Evolutionary conservation across 2,113 vertebrate species (phyloP), one percentile per base, ranked within the genome.

Genomic region (Hiodon alosoides): DNA sequence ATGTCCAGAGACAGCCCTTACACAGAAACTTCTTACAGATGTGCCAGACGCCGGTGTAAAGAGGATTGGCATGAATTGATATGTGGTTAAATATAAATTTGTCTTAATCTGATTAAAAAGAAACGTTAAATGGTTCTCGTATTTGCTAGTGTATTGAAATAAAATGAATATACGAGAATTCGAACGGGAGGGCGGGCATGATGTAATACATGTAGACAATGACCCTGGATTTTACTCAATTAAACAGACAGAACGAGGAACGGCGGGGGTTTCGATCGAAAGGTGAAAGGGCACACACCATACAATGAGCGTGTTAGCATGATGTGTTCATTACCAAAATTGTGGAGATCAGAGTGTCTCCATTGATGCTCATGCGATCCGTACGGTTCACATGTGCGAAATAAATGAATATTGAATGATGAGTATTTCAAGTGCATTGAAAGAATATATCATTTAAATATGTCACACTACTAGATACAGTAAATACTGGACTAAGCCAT

Each of bases 131-230:
- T 14, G 11, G 59, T 13, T 59, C 14, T 72, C 60, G 78, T 76
- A 78, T 59, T 51, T 73, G 61, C 7, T 51, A 31, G 68, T 78
- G 82, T 69, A 81, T 72, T 77, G 78, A n/a, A 78, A 75, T 76
- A 77, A 76, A 79, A 55, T 31, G 31, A 76, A 78, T 59, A 70
- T 60, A 31, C 31, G 31, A 76, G 59, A 10, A 14, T 60, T 60
- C 11, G n/a, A 60, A 14, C 87, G 93, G 87, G 88, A 87, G 88
- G 79, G 90, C 88, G 90, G 90, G 92, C 87, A 91, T 94, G 92
- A 93, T 93, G 91, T 92, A 94, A 94, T 93, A 93, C 93, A 92
- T 93, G 92, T 93, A 96, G 94, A 97, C 95, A 97, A 98, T 96
- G 89, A 94, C 91, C 91, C 91, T 93, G 91, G 91, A 89, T 95